Base-by-base conservation (phyloP, 2,888 invertebrate genomes). In the Lymantria monacha region DNA sequence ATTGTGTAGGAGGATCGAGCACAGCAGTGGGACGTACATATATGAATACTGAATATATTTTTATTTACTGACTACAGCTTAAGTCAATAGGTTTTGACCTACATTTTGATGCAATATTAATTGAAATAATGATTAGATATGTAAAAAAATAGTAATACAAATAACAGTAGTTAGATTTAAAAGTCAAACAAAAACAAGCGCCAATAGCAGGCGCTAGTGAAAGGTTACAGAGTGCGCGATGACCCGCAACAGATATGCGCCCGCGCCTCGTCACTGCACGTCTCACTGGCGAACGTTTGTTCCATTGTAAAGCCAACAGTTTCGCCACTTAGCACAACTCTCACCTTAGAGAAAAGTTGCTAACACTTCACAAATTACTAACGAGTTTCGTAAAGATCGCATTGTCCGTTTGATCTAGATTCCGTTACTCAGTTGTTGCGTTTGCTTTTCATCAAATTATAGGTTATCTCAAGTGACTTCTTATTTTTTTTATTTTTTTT, bases 391-490 rank as follows among this genome's bases (percentile, higher is more conserved):
- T 84, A 85, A 88, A 82, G 72, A 82, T 73, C 68, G 71, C 81
- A 86, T 87, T 88, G 89, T 87, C 81, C 81, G 81, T 73, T 66
- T 80, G 81, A 87, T 88, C 87, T 87, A 87, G 87, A 89, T 87
- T 77, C 74, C 79, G 78, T 79, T 76, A 70, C 64, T 70, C 63
- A 61, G 57, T 42, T 22, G 14, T 48, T 41, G 12, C 41, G 14
- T 41, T 14, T 14, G 13, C 13, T 14, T 41, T 38, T 38, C 11
- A 10, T 14, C 7, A 14, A 14, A 10, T 41, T 42, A 44, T 46
- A 65, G 69, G 71, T 74, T 79, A 81, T 80, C 77, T 72, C 61
- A 53, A 49, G 54, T 64, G 68, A 73, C 12, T 38, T 33, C 3
- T 10, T 33, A 33, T 33, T 30, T 9, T 30, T 30, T 30, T 5